These are phyloP conservation scores for Nycticorax nycticorax DNA, from an alignment of 2,113 vertebrate genomes.

Conservation along the genomic window DNA sequence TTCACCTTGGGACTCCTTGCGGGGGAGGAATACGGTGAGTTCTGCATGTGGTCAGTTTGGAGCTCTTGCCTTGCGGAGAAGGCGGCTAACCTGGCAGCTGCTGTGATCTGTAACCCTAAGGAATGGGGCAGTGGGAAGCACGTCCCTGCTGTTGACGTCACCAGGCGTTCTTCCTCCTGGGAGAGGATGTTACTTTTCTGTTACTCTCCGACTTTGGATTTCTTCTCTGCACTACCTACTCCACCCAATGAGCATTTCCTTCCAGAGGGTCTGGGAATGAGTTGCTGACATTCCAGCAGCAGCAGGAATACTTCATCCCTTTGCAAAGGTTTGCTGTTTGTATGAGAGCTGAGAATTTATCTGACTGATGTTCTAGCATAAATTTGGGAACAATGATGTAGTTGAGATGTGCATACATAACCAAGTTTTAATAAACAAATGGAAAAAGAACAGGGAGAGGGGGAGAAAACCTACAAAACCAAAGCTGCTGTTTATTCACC, in stretches of 20 bases:
- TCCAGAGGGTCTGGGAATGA: background rate
- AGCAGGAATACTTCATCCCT: background rate
- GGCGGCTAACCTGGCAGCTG: background rate
- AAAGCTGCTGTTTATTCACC: background rate
- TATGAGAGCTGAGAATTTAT: background rate
- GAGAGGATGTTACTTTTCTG: background rate
- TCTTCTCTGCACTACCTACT: background rate
- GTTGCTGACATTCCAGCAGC: background rate
- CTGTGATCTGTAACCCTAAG: background rate
- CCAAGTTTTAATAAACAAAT: background rate
- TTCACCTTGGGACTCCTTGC: background rate
- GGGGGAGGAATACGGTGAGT: background rate
- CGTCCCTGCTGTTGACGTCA: rapidly evolving
- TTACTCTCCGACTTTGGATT: background rate
- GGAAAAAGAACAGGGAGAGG: rapidly evolving
- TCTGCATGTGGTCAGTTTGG: background rate
- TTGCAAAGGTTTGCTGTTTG: background rate
- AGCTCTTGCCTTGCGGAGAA: background rate
- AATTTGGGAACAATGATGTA: background rate
- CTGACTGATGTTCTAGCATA: background rate
- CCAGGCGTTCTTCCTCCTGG: background rate
- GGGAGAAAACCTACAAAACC: background rate
- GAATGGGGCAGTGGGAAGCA: background rate
- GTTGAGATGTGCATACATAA: background rate
- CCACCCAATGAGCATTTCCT: background rate